Conservation (phyloP, 2,113 vertebrate species). For the Arenaria interpres region DNA sequence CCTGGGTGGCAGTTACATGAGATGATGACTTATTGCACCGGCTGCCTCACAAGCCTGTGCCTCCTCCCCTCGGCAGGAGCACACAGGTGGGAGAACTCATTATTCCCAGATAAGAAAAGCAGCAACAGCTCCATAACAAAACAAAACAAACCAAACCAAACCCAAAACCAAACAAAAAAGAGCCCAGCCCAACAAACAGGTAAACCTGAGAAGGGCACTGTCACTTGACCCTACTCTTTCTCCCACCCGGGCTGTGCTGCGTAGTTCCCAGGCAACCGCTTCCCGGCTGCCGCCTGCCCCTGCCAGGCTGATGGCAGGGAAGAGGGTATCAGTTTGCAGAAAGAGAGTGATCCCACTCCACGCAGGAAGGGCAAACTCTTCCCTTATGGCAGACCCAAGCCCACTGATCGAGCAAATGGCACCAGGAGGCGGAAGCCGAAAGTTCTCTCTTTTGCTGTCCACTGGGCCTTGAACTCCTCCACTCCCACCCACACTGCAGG, state of each 20-base stretch:
- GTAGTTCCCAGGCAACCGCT: slow-evolving; percentile 8
- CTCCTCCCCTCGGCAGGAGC: not conserved
- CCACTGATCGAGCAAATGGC: not conserved
- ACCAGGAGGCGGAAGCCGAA: not conserved
- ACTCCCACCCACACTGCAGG: accelerated
- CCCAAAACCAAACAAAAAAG: not conserved
- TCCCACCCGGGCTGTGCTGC: not conserved
- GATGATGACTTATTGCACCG: not conserved
- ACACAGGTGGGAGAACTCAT: not conserved
- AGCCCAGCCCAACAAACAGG: not conserved
- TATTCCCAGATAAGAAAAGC: not conserved
- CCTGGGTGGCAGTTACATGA: not conserved
- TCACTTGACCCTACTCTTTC: slow-evolving; percentile 27
- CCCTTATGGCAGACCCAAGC: not conserved
- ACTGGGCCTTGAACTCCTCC: not conserved
- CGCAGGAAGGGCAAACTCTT: not conserved
- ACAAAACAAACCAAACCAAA: not conserved
- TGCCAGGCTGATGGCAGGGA: not conserved
- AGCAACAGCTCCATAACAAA: not conserved
- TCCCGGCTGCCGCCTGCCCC: slow-evolving; percentile 8
- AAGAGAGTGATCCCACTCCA: not conserved
- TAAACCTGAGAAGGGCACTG: slow-evolving; percentile 26
- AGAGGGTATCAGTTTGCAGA: not conserved
- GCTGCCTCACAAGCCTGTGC: not conserved
- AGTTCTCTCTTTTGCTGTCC: not conserved